Percentiles rank a stretch among this genome's conserved stretches.
Conservation (phyloP, 2,888 invertebrate genomes). For the Neria commutata region DNA sequence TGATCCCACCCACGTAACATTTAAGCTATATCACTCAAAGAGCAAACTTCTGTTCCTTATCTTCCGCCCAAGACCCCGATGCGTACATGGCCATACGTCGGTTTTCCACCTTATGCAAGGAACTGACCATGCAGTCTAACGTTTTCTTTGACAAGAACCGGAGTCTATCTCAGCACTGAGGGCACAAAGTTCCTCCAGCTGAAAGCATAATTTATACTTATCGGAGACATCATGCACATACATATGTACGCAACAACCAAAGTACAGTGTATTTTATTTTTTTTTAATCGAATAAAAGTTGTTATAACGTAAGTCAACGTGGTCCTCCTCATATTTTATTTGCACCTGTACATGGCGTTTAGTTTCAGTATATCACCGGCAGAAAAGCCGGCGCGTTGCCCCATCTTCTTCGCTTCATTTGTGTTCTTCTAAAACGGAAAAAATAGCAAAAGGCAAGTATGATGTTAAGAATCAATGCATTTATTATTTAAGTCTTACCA, state of each 20-base stretch:
- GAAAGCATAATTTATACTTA: too few species aligned
- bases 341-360: slow-evolving; percentile 56
- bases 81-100: slow-evolving; percentile 57
- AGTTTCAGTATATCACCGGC: slow-evolving; percentile 50
- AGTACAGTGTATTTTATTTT: too few species aligned
- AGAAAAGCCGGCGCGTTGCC: slow-evolving; percentile 54
- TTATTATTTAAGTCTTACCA: slow-evolving; percentile 59
- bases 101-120: slow-evolving; percentile 60
- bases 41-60: background rate
- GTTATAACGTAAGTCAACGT: too few species aligned
- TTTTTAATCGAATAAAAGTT: too few species aligned
- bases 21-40: slow-evolving; percentile 20
- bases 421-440: slow-evolving; percentile 22
- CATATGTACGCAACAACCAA: too few species aligned
- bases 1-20: background rate
- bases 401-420: slow-evolving; percentile 43
- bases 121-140: slow-evolving; percentile 57
- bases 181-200: too few species aligned
- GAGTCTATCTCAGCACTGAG: slow-evolving; percentile 51
- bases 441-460: background rate
- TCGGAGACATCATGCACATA: too few species aligned
- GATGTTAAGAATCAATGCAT: background rate
- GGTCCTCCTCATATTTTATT: too few species aligned
- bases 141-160: slow-evolving; percentile 58
- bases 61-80: slow-evolving; percentile 29